Conservation (phyloP, 2,113 vertebrate species). For the Merops nubicus region DNA sequence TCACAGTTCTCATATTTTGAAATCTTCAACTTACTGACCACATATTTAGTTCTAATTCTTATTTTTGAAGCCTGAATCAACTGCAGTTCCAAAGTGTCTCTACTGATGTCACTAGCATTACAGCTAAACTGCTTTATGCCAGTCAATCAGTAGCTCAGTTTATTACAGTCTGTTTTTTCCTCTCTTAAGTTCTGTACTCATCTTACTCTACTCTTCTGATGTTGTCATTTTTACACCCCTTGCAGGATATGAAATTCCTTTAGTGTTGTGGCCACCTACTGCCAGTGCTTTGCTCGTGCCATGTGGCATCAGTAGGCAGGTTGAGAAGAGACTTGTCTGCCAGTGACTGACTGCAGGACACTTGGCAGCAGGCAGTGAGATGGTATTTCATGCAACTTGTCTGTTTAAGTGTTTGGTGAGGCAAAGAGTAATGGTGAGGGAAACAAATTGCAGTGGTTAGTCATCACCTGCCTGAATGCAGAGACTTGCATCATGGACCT, state of each 20-base stretch:
- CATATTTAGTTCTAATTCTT: background rate
- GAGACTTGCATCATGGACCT: background rate
- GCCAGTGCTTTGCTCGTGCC: background rate
- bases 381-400: background rate
- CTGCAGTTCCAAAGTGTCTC: slow-evolving; percentile 15
- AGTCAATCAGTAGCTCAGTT: background rate
- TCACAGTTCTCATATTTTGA: background rate
- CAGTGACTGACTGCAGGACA: background rate
- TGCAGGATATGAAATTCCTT: background rate
- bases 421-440: background rate
- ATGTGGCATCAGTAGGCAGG: background rate
- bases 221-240: background rate
- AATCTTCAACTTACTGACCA: background rate
- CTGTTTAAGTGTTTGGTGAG: background rate
- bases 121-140: background rate
- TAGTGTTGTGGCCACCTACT: background rate
- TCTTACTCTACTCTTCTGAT: background rate
- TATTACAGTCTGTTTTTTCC: background rate
- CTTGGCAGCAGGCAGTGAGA: background rate
- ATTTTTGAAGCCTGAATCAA: background rate
- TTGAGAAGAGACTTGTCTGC: background rate
- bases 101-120: slow-evolving; percentile 9
- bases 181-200: background rate
- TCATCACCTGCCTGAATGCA: slow-evolving; percentile 16
- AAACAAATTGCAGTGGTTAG: background rate